Evolutionary conservation across 2,888 invertebrate genomes (phyloP).

Genomic region (Galeruca laticollis): DNA sequence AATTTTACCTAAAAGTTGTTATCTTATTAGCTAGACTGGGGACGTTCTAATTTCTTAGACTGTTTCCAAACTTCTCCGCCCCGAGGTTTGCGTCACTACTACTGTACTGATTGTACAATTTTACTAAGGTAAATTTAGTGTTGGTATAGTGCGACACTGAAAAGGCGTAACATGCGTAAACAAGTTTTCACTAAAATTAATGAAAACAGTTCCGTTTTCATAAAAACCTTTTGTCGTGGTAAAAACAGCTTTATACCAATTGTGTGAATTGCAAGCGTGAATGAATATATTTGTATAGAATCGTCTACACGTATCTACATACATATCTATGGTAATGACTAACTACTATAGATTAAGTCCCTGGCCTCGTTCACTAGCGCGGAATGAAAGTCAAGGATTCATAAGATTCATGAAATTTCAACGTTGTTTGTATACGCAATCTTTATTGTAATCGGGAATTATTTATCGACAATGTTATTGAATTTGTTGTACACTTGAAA

Average conservation of each 20-base stretch:
- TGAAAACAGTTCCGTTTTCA: too few relatives aligned
- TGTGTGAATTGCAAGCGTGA: background rate
- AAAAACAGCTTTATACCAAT: background rate
- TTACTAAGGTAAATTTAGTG: too few relatives aligned
- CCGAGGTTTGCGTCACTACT: too few relatives aligned
- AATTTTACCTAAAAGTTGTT: too few relatives aligned
- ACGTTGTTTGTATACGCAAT: background rate
- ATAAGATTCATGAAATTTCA: slow-evolving; percentile 1
- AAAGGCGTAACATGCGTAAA: too few relatives aligned
- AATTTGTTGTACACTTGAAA: background rate
- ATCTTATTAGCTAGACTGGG: too few relatives aligned
- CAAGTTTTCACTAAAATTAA: too few relatives aligned
- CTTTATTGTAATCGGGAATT: background rate
- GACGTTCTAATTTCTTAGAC: too few relatives aligned
- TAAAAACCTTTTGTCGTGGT: background rate
- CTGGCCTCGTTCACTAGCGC: slow-evolving; percentile 6
- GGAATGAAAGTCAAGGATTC: slow-evolving; percentile 9
- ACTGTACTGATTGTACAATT: too few relatives aligned
- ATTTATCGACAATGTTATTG: background rate
- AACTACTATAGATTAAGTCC: background rate
- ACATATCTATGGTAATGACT: background rate
- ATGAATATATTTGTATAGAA: slow-evolving; percentile 4
- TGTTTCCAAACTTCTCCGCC: too few relatives aligned
- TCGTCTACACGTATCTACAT: background rate
- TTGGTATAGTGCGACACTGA: too few relatives aligned